Evolutionary conservation across 2,888 invertebrate species (phyloP), one percentile per base, ranked within the genome.

Genomic region (Microplitis deprimator): DNA sequence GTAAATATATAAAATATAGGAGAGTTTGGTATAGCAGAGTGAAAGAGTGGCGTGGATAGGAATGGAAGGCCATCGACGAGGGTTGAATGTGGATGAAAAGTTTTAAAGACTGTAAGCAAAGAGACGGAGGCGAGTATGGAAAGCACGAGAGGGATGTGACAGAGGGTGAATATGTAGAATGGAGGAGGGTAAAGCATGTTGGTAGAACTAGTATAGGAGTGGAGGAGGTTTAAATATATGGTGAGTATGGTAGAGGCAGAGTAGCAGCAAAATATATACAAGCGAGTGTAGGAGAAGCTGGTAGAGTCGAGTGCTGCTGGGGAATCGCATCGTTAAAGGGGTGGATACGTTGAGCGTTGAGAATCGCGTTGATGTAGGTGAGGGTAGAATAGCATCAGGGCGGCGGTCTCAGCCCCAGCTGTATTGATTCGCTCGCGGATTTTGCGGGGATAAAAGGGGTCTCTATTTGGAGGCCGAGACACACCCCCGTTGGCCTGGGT

Each of bases 401-500:
- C 85, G 84, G 85, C 83, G 85, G 86, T 86, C 83, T 86, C 85
- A 13, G 50, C 50, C 13, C 50, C 86, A 88, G 89, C 89, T 89
- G 88, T 89, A 89, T 89, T 88, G 89, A 89, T 89, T 89, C 87
- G 87, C 86, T 75, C 75, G 85, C 80, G 86, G 77, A 78, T 73
- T 64, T 72, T 82, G 84, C 83, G 85, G 85, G 85, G 84, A 78
- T 69, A 82, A 68, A 67, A 78, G 67, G 40, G 81, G 79, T 13
- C 50, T 50, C 50, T 50, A 50, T 50, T 50, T 50, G 50, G 77
- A 78, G 76, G 76, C 64, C 78, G 81, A 80, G 80, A 81, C 80
- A 81, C 80, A 82, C 80, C 82, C 81, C 81, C 81, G 80, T 83
- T 84, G 84, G 84, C 85, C 83, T 83, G 84, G 84, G 82, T 83